Evolutionary conservation across 2,113 vertebrate species (phyloP).

Genomic region (Coptodon bakossiorum): DNA sequence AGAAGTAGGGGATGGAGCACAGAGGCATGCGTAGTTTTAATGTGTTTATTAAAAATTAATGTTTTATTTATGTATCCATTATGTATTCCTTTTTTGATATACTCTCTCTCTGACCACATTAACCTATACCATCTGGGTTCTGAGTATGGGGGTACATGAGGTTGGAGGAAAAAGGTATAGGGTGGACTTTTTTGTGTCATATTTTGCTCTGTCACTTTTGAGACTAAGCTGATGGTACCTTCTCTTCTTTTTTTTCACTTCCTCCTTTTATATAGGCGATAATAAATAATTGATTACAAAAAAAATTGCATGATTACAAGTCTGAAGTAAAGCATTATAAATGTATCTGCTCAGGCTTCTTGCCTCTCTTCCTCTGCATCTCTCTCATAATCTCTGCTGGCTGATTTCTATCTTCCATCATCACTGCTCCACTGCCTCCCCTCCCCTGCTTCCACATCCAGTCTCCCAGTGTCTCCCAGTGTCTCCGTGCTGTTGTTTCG

Average conservation of each 20-base stretch:
- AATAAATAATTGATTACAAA: background rate
- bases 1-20: background rate
- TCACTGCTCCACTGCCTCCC: conserved; percentile 22
- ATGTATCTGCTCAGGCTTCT: background rate
- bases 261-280: background rate
- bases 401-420: conserved; percentile 32
- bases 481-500: background rate
- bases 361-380: background rate
- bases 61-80: background rate
- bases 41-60: background rate
- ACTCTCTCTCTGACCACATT: background rate
- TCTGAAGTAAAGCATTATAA: background rate
- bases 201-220: background rate
- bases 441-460: conserved; percentile 13
- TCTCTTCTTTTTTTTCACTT: background rate
- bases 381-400: background rate
- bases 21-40: background rate
- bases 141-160: background rate
- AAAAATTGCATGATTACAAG: background rate
- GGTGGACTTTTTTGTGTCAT: background rate
- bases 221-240: background rate
- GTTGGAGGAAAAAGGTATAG: background rate
- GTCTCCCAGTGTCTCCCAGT: background rate
- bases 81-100: background rate
- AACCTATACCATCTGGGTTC: rapidly evolving